Evolutionary conservation across 2,888 invertebrate genomes (phyloP).

Genomic region (Erebia palarica): DNA sequence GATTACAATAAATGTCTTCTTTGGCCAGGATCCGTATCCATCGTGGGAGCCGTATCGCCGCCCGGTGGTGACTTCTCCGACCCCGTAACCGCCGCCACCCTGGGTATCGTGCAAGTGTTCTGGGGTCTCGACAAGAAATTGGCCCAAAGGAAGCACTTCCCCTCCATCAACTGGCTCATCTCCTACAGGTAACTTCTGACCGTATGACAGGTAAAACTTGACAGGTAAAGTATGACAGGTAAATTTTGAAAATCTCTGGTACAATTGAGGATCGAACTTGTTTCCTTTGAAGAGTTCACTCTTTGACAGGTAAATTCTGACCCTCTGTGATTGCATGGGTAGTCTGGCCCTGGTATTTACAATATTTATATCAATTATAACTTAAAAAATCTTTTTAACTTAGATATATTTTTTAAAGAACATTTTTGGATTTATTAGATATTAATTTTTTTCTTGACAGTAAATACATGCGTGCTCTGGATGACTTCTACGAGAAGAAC

Average conservation of each 20-base stretch:
- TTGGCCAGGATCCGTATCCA: constrained; percentile 93
- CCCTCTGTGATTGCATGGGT: too few relatives aligned
- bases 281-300: too few relatives aligned
- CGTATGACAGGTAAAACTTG: neutral
- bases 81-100: constrained; percentile 99
- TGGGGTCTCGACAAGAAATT: constrained; percentile 99
- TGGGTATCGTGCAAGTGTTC: constrained; percentile 99
- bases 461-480: constrained; percentile 98
- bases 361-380: too few relatives aligned
- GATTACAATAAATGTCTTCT: neutral
- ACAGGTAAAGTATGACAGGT: neutral
- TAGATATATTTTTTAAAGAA: neutral
- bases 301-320: too few relatives aligned
- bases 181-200: constrained; percentile 87
- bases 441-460: constrained; percentile 80
- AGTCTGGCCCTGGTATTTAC: neutral
- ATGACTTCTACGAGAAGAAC: constrained; percentile 99
- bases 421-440: constrained; percentile 9
- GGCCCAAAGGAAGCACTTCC: constrained; percentile 99
- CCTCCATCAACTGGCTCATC: constrained; percentile 99
- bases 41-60: constrained; percentile 99
- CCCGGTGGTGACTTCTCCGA: constrained; percentile 99
- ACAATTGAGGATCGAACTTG: too few relatives aligned
- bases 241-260: neutral
- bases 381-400: neutral